These are phyloP conservation scores for Leptodactylus fallax DNA, from an alignment of 2,797 vertebrate species.

Conservation along the genomic window DNA sequence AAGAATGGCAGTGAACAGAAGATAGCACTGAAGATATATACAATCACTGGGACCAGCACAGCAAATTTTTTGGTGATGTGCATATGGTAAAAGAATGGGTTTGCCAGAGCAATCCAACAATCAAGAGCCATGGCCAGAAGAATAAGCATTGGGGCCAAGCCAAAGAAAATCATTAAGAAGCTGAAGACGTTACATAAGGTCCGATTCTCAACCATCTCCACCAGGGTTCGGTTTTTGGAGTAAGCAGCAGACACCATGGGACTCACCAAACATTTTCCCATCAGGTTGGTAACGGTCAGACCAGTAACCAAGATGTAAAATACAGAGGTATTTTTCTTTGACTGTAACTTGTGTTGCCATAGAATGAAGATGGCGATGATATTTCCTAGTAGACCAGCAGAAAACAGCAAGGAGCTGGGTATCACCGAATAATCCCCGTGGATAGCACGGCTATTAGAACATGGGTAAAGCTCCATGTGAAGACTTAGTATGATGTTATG, in stretches of 20 bases:
- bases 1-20: conserved; percentile 76
- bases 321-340: conserved; percentile 68
- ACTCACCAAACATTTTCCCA: conserved; percentile 73
- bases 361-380: conserved; percentile 74
- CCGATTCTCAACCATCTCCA: conserved; percentile 46
- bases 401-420: conserved; percentile 72
- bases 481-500: neutral
- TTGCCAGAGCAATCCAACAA: conserved; percentile 77
- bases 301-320: conserved; percentile 78
- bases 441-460: conserved; percentile 67
- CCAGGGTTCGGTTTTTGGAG: conserved; percentile 67
- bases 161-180: conserved; percentile 80
- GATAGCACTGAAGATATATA: conserved; percentile 68
- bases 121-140: conserved; percentile 81
- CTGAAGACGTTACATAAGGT: conserved; percentile 72
- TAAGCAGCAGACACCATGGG: conserved; percentile 70
- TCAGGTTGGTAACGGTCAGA: conserved; percentile 76
- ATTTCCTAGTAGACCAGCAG: conserved; percentile 76
- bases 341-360: conserved; percentile 70
- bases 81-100: conserved; percentile 77
- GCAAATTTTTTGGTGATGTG: conserved; percentile 71
- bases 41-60: conserved; percentile 61
- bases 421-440: conserved; percentile 70
- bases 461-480: conserved; percentile 67
- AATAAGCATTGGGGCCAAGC: conserved; percentile 76